Evolutionary conservation across 2,113 vertebrate genomes (phyloP).

Genomic region (Pyxicephalus adspersus): DNA sequence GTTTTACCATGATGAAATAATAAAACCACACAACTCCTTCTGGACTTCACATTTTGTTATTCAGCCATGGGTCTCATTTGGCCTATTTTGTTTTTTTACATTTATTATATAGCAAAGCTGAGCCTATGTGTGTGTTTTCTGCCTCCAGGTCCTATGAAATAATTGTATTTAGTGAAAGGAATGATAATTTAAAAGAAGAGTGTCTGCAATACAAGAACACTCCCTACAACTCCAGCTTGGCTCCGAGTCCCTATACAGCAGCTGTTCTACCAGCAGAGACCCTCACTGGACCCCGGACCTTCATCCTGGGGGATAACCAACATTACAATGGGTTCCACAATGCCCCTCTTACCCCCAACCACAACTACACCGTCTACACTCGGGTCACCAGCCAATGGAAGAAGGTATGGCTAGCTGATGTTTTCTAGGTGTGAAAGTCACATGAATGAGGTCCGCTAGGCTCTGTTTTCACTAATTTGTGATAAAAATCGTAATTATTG

Average conservation of each 20-base stretch:
- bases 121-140: background rate
- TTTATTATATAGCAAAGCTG: too few relatives aligned
- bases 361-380: background rate
- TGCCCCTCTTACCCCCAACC: constrained; percentile 8
- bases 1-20: too few relatives aligned
- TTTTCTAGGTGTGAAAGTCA: background rate
- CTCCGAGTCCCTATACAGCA: background rate
- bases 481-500: accelerated
- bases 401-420: background rate
- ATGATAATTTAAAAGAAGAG: background rate
- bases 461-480: background rate
- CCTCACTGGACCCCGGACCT: background rate
- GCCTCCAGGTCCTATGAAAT: constrained; percentile 40
- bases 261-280: constrained; percentile 8
- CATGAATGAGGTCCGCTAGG: background rate
- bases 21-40: too few relatives aligned
- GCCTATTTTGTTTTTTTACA: too few relatives aligned
- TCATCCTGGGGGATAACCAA: constrained; percentile 9
- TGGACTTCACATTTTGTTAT: too few relatives aligned
- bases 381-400: constrained; percentile 43
- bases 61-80: too few relatives aligned
- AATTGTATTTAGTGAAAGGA: background rate
- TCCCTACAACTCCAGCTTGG: background rate
- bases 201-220: background rate
- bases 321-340: background rate